Evolutionary conservation across 1,140 invertebrate species (phyloP).

Genomic region (Belonocnema kinseyi): DNA sequence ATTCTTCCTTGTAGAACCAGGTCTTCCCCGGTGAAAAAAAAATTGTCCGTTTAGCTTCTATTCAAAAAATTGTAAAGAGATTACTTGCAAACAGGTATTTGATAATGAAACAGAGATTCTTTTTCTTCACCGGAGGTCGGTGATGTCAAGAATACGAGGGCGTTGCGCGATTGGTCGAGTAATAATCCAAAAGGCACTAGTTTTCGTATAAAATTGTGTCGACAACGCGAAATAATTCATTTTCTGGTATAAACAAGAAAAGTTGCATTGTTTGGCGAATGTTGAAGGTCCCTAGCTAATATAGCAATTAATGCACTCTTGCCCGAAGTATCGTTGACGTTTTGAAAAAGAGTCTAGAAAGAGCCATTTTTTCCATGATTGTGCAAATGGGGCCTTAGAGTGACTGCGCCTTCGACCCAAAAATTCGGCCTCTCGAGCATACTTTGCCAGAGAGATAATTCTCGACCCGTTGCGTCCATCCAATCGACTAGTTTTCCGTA

Average conservation of each 20-base stretch:
- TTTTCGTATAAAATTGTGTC: conserved; percentile 34
- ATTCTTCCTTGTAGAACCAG: background rate
- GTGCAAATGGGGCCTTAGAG: conserved; percentile 87
- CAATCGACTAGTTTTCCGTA: conserved; percentile 91
- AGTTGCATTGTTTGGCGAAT: background rate
- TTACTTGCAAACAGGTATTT: too few relatives aligned
- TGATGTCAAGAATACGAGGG: conserved; percentile 8
- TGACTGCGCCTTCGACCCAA: conserved; percentile 95
- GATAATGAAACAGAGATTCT: background rate
- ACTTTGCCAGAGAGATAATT: conserved; percentile 92
- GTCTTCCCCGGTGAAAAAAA: conserved; percentile 7
- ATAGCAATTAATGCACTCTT: conserved; percentile 27
- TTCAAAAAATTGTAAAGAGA: background rate
- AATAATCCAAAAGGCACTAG: conserved; percentile 52
- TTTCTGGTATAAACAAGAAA: background rate
- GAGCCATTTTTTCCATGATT: conserved; percentile 73
- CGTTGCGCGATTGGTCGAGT: conserved; percentile 44
- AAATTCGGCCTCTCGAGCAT: conserved; percentile 96
- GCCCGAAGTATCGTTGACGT: conserved; percentile 22
- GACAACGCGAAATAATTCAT: background rate
- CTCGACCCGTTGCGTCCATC: conserved; percentile 96
- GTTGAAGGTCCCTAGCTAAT: background rate
- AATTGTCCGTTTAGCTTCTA: background rate
- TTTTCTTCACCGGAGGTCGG: conserved; percentile 6
- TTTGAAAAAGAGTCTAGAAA: conserved; percentile 48